phyloP scores from a whole-genome alignment of 2,888 invertebrate species.

The Amblyteles armatorius region DNA sequence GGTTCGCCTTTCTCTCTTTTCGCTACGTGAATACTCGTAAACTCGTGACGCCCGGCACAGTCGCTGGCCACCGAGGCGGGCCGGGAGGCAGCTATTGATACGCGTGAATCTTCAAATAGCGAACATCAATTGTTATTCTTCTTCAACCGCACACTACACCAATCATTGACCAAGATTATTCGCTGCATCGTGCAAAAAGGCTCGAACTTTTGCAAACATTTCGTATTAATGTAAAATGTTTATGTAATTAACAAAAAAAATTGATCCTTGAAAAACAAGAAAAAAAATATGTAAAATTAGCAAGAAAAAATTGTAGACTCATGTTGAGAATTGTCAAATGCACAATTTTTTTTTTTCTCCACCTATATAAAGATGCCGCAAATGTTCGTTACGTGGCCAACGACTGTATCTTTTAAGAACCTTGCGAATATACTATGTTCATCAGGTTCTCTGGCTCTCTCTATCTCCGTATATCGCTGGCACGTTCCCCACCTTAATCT shows the following conservation, averaged over 20 bases:
- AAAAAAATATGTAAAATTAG: neutral
- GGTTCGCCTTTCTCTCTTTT: slow-evolving; percentile 1
- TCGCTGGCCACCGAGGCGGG: neutral
- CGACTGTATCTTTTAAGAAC: neutral
- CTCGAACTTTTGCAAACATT: neutral
- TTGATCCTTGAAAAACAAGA: neutral
- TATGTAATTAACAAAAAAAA: neutral
- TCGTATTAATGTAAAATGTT: neutral
- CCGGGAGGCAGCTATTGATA: neutral
- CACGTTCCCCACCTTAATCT: slow-evolving; percentile 26
- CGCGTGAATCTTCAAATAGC: neutral
- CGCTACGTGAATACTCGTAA: slow-evolving; percentile 21
- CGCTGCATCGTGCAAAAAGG: neutral
- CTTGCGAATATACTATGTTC: slow-evolving; percentile 9
- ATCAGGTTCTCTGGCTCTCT: slow-evolving; percentile 30
- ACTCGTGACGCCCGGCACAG: neutral
- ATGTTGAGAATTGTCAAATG: neutral
- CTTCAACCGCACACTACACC: no score
- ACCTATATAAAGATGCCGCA: neutral
- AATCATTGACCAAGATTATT: neutral
- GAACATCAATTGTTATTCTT: neutral
- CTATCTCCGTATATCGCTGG: slow-evolving; percentile 25
- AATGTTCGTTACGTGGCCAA: neutral
- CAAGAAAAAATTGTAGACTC: neutral
- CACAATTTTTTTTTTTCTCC: neutral